Base-by-base conservation (phyloP, 2,888 invertebrate species). In the Nemapogon koenigi region DNA sequence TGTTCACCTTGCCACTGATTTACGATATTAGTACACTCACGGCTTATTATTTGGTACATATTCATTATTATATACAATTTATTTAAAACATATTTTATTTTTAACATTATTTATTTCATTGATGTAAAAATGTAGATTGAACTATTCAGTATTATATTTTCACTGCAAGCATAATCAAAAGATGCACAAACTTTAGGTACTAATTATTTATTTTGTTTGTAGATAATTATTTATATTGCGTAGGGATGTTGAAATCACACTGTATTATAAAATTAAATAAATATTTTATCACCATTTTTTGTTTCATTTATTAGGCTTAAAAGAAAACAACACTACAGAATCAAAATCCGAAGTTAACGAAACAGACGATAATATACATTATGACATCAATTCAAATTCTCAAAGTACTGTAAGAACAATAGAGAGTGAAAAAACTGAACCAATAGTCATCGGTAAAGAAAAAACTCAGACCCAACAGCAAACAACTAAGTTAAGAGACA, bases 251-350 rank as follows among this genome's bases (percentile, higher is more conserved):
- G 10, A 16, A 4, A 15, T 28, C 37, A 28, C 37, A 16, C 8
- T 37, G 37, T 28, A 17, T 27, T n/a, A 33, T 17, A 25, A 11
- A 28, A 28, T 27, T 43, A 38, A 57, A 58, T 54, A 53, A 55
- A 53, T 32, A 15, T 41, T 41, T 42, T 48, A 36, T 46, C 31
- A 47, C 43, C 48, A 44, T 42, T 40, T 41, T 41, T 56, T 31
- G 57, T 61, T 62, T 62, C 45, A 38, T 19, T 15, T 19, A 48
- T 26, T 17, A 61, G 60, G 61, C 52, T 41, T 45, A 31, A 43
- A 41, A 29, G 40, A 37, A 18, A 33, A 17, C 40, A 28, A 47
- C 44, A 40, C 29, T 16, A 38, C 38, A 14, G 43, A 43, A 15
- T 31, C 31, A 29, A 39, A 19, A 45, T 10, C 7, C 40, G 17